phyloP scores from a whole-genome alignment of 2,797 vertebrate genomes.

The Trachurus trachurus region DNA sequence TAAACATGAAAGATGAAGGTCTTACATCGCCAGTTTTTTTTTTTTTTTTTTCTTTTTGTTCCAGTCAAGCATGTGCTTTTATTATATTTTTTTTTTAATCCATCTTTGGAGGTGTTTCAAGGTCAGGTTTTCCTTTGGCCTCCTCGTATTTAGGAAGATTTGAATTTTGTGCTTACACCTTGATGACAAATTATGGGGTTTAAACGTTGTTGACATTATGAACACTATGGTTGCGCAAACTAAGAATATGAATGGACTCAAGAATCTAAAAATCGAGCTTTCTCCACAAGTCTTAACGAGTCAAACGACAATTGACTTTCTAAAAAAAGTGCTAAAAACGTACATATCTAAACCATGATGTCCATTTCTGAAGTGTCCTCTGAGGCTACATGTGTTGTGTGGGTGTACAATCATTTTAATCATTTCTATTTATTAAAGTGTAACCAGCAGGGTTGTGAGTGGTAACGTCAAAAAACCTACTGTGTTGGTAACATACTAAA shows the following conservation, averaged over 20 bases:
- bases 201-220: not conserved
- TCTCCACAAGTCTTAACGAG: not conserved
- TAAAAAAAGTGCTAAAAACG: slow-evolving; percentile 48
- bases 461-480: slow-evolving; percentile 38
- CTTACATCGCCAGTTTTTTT: slow-evolving; percentile 20
- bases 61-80: slow-evolving; percentile 44
- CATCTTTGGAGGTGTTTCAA: slow-evolving; percentile 3
- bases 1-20: slow-evolving; percentile 19
- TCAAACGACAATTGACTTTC: slow-evolving; percentile 13
- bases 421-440: slow-evolving; percentile 69
- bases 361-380: slow-evolving; percentile 45
- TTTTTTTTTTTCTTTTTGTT: slow-evolving; percentile 11
- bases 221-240: slow-evolving; percentile 11
- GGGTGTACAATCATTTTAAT: slow-evolving; percentile 60
- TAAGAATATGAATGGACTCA: not conserved
- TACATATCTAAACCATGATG: slow-evolving; percentile 25
- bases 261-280: not conserved
- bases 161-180: not conserved
- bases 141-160: slow-evolving; percentile 5
- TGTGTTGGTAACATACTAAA: slow-evolving; percentile 36
- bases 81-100: not conserved
- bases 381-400: slow-evolving; percentile 56
- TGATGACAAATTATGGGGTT: slow-evolving; percentile 5
- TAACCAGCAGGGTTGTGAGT: slow-evolving; percentile 60
- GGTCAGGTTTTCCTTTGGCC: not conserved